Evolutionary conservation across 2,888 invertebrate species (phyloP).

Genomic region (Melieria picta): DNA sequence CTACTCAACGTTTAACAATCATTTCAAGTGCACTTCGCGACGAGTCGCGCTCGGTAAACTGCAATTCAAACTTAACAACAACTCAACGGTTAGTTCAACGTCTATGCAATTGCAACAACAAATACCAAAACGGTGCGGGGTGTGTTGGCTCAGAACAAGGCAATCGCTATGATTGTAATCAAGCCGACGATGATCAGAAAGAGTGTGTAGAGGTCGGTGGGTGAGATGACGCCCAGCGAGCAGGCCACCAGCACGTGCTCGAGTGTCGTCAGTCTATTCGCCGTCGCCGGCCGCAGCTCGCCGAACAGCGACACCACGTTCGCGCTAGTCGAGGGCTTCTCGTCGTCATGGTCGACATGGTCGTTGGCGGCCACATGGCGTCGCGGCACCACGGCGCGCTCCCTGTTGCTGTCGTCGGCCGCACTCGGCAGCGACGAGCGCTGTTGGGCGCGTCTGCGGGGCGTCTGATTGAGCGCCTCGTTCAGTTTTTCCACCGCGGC

Average conservation of each 20-base stretch:
- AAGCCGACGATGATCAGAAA: conserved; percentile 80
- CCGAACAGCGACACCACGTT: conserved; percentile 55
- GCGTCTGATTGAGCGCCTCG: conserved; percentile 24
- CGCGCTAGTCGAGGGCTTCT: conserved; percentile 52
- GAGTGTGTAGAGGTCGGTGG: conserved; percentile 79
- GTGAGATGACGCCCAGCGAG: conserved; percentile 76
- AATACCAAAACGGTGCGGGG: neutral
- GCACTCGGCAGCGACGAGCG: neutral
- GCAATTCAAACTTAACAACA: conserved; percentile 16
- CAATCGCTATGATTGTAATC: conserved; percentile 74
- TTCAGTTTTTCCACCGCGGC: conserved; percentile 29
- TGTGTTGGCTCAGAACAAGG: conserved; percentile 60
- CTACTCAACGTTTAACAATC: neutral
- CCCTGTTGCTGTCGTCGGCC: neutral
- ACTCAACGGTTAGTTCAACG: too few species aligned
- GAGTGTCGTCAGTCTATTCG: conserved; percentile 58
- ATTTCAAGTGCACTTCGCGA: too few species aligned
- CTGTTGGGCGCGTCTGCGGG: conserved; percentile 38
- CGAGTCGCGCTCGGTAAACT: too few species aligned
- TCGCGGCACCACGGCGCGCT: conserved; percentile 23
- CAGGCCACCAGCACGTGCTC: conserved; percentile 80
- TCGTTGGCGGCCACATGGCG: neutral
- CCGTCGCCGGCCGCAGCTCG: conserved; percentile 52
- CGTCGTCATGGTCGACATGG: conserved; percentile 37
- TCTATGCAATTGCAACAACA: too few species aligned